These are phyloP conservation scores for Halcyon leucocephala DNA, from an alignment of 2,797 vertebrate species.

Conservation along the genomic window DNA sequence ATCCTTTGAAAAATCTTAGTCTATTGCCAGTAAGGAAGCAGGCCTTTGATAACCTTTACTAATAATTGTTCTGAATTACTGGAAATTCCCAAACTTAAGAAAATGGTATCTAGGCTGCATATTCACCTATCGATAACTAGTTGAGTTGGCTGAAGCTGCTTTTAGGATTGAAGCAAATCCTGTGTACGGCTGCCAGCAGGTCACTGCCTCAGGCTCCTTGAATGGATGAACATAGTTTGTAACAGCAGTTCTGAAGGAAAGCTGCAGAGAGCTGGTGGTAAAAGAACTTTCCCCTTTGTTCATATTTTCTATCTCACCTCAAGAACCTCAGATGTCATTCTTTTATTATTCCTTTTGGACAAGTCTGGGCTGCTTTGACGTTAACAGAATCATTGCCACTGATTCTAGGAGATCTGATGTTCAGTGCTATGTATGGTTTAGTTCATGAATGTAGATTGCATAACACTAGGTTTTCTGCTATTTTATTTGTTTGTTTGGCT, in stretches of 20 bases:
- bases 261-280: neutral
- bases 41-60: neutral
- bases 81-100: neutral
- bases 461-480: neutral
- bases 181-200: neutral
- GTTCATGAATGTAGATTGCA: neutral
- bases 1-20: neutral
- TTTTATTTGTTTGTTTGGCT: neutral
- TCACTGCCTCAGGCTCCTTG: neutral
- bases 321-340: neutral
- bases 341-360: neutral
- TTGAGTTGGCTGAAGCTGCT: neutral
- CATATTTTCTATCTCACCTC: neutral
- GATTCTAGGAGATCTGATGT: neutral
- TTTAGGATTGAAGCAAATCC: neutral
- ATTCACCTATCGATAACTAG: neutral
- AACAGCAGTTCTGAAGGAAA: neutral
- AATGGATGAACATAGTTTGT: neutral
- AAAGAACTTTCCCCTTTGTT: neutral
- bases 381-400: neutral
- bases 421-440: neutral
- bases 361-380: neutral
- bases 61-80: neutral
- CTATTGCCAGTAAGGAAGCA: neutral
- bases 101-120: neutral